These are phyloP conservation scores for Karalla daura DNA, from an alignment of 2,797 vertebrate species.

Conservation along the genomic window DNA sequence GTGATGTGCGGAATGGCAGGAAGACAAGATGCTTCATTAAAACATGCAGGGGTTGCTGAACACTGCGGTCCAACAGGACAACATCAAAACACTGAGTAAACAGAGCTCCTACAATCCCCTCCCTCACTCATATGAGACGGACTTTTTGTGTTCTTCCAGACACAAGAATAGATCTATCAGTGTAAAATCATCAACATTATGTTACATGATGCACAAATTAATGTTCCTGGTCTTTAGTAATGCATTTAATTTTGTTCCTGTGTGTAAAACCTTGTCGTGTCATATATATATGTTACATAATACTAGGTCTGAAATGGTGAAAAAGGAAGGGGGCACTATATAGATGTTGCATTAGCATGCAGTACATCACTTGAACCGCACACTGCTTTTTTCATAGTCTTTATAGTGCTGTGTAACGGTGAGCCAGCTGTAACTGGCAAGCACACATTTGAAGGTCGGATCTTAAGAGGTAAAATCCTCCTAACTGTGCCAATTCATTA, in stretches of 20 bases:
- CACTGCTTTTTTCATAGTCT: slow-evolving; percentile 15
- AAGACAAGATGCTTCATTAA: slow-evolving; percentile 3
- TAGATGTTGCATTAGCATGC: slow-evolving; percentile 6
- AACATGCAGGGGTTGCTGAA: neutral
- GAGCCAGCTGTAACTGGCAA: slow-evolving; percentile 47
- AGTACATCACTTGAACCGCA: slow-evolving; percentile 2
- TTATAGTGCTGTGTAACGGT: slow-evolving; percentile 39
- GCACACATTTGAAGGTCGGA: slow-evolving; percentile 74
- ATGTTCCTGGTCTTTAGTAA: no score
- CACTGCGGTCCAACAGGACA: neutral
- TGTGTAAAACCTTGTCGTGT: neutral
- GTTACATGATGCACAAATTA: no score
- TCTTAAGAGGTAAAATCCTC: slow-evolving; percentile 69
- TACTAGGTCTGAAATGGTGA: neutral
- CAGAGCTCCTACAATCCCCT: neutral
- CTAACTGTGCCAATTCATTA: slow-evolving; percentile 76
- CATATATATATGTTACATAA: neutral
- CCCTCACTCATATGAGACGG: neutral
- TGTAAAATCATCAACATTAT: no score
- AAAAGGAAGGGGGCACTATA: neutral
- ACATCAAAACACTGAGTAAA: neutral
- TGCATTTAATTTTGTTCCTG: neutral
- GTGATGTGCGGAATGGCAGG: neutral
- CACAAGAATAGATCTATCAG: no score
- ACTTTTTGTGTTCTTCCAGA: no score